A percentile compares a stretch with the other conserved stretches of the same genome.
Evolutionary conservation across 2,113 vertebrate genomes (phyloP).

Genomic region (Glaucidium brasilianum): DNA sequence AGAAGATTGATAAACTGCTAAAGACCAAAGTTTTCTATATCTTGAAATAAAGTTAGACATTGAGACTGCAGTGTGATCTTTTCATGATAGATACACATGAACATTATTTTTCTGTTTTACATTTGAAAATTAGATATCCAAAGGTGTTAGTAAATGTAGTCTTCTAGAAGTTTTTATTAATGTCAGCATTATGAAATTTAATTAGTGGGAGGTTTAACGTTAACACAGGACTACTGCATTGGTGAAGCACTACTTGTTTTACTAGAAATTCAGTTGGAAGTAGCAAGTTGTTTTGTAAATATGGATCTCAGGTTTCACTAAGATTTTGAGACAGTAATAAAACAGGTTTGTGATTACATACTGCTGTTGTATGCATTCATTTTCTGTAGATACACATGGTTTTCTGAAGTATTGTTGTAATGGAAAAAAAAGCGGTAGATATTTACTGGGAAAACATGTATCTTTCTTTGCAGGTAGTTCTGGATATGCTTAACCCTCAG

Average conservation of each 20-base stretch:
- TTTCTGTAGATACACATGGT: background rate
- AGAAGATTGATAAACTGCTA: background rate
- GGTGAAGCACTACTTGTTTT: background rate
- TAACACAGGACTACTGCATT: background rate
- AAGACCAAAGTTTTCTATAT: background rate
- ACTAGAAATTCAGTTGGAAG: background rate
- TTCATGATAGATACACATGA: background rate
- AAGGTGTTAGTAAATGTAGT: background rate
- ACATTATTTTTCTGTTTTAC: background rate
- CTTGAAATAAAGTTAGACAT: background rate
- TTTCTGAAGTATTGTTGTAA: background rate
- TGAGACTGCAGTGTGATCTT: background rate
- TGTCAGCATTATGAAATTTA: background rate
- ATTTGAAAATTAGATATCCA: background rate
- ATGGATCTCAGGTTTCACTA: background rate
- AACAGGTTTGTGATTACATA: background rate
- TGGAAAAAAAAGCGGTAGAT: background rate
- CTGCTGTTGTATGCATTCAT: background rate
- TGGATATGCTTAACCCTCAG: slow-evolving; percentile 87
- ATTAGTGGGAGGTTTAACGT: background rate
- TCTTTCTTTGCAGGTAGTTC: slow-evolving; percentile 72
- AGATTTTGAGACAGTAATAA: background rate
- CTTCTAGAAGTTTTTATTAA: background rate
- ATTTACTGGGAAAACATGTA: background rate
- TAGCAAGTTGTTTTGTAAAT: background rate